These are phyloP conservation scores for Oreochromis aureus DNA, from an alignment of 2,113 vertebrate species.

Conservation along the genomic window DNA sequence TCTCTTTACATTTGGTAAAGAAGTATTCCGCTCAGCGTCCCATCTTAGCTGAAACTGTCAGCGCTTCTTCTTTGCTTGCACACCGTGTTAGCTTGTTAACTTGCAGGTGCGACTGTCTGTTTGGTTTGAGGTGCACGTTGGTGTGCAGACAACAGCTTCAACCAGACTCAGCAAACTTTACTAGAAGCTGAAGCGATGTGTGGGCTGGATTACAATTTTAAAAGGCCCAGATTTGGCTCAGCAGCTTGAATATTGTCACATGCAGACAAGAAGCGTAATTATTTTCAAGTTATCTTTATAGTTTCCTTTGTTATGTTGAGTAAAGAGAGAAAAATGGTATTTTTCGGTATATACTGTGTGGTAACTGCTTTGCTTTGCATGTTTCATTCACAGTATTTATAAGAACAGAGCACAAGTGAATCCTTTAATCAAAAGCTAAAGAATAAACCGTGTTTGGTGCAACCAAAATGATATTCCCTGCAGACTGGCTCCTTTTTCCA, in stretches of 20 bases:
- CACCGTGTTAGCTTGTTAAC: background rate
- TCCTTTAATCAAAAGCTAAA: background rate
- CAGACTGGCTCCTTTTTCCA: background rate
- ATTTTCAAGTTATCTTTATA: fast-evolving
- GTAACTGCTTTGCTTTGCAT: background rate
- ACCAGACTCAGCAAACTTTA: background rate
- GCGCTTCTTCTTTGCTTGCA: background rate
- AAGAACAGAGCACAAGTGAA: background rate
- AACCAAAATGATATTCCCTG: background rate
- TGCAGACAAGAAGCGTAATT: background rate
- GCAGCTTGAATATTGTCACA: background rate
- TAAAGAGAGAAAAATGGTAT: background rate
- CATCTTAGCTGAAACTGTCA: background rate
- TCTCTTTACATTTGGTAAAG: background rate
- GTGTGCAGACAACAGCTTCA: background rate
- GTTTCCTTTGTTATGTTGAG: background rate
- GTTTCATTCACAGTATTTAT: background rate
- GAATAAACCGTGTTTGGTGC: background rate
- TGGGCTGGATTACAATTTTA: background rate
- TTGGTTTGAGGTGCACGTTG: background rate
- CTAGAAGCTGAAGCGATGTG: background rate
- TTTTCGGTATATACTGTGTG: background rate
- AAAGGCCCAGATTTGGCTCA: background rate
- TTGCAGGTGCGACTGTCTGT: background rate
- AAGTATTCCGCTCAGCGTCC: background rate